Base-by-base conservation (phyloP, 2,888 invertebrate genomes). In the Hipparchia sbordonii region DNA sequence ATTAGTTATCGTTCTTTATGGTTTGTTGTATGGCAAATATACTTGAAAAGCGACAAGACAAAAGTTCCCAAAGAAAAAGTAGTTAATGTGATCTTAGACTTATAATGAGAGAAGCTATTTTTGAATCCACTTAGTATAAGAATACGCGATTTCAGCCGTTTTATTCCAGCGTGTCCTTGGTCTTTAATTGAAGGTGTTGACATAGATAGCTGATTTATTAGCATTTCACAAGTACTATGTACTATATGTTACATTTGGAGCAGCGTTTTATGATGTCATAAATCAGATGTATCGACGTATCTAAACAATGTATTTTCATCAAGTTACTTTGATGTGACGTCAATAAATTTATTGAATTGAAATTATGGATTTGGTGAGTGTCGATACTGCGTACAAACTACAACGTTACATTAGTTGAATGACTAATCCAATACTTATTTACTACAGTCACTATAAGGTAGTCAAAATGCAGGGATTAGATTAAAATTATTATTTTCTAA, bases 171-270 rank as follows among this genome's bases (percentile, higher is more conserved):
- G 66, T 83, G 89, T 85, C 93, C 93, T 92, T 92, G 88, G 70
- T 67, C 76, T 85, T 87, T 92, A 92, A 92, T 92, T 89, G 92
- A 91, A 92, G 87, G 91, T 91, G 93, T 87, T 92, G 92, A 93
- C 91, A 92, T 81, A 83, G 76, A 78, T 81, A 76, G 73, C 77
- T 89, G 92, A 93, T 92, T 93, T 93, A 92, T 90, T 74, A 80
- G 74, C 81, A 83, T 87, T 87, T 83, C 85, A 86, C 85, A 85
- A 85, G 86, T 61, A 63, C 45, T 23, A 46, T 56, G 12, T 23
- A 65, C 51, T 65, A 48, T 54, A 39, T 54, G 46, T n/a, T 51
- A 63, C 57, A 61, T 70, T 51, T 60, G 60, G 60, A 72, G 72
- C 70, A 69, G 59, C 62, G 65, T 60, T 72, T 72, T 72, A 65